A percentile compares a stretch with the other conserved stretches of the same genome.
Evolutionary conservation across 1,140 invertebrate species (phyloP).

Genomic region (Tetragonula clypearis): DNA sequence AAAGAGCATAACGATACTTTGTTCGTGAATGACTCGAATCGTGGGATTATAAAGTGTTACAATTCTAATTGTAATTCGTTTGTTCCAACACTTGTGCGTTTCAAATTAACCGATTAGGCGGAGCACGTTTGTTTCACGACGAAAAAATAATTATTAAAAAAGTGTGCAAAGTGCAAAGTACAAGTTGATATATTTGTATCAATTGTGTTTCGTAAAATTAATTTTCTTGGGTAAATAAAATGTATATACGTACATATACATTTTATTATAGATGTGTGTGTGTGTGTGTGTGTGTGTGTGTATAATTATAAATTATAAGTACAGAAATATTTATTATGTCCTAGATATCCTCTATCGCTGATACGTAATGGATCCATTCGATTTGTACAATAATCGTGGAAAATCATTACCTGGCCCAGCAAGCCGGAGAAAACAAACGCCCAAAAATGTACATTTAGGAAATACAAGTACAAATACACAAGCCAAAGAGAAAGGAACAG

Average conservation of each 20-base stretch:
- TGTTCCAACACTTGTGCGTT: no score
- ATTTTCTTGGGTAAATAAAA: no score
- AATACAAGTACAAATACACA: neutral
- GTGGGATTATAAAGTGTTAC: no score
- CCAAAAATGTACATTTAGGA: neutral
- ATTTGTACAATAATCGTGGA: slow-evolving; percentile 61
- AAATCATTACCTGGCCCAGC: slow-evolving; percentile 18
- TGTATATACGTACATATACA: no score
- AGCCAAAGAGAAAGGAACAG: slow-evolving; percentile 47
- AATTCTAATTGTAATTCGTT: neutral
- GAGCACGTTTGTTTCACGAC: neutral
- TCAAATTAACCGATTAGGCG: no score
- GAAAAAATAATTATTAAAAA: neutral
- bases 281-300: no score
- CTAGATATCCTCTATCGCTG: neutral
- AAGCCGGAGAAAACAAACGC: slow-evolving; percentile 17
- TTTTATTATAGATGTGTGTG: no score
- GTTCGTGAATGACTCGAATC: no score
- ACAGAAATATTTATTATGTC: neutral
- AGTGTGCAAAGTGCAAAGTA: neutral
- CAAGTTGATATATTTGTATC: neutral
- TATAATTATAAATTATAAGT: neutral
- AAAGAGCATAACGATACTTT: neutral
- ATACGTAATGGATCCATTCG: slow-evolving; percentile 41
- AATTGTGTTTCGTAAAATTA: neutral